Evolutionary conservation across 2,888 invertebrate species (phyloP).

Genomic region (Drosophila paracracens): DNA sequence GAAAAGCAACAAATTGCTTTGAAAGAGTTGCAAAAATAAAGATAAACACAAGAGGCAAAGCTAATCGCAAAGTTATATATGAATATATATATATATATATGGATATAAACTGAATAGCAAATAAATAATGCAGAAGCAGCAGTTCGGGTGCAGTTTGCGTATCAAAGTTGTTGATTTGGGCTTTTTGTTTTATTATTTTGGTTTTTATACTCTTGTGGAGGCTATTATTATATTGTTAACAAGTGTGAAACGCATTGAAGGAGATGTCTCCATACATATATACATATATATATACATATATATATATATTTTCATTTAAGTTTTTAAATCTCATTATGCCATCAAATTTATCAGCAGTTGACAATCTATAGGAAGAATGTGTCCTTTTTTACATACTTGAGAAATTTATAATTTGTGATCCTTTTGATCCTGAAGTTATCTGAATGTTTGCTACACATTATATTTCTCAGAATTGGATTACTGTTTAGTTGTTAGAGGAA

Average conservation of each 20-base stretch:
- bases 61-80: conserved; percentile 13
- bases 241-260: neutral
- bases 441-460: neutral
- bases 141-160: conserved; percentile 79
- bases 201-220: neutral
- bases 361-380: neutral
- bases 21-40: conserved; percentile 21
- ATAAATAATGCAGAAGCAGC: conserved; percentile 7
- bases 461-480: neutral
- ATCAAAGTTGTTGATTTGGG: conserved; percentile 36
- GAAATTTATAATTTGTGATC: neutral
- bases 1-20: conserved; percentile 59
- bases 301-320: neutral
- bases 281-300: neutral
- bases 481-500: neutral
- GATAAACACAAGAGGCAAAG: conserved; percentile 2
- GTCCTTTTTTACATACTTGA: neutral
- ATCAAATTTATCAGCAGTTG: neutral
- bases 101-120: conserved; percentile 10
- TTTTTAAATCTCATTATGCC: neutral
- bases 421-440: neutral
- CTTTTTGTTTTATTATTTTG: neutral
- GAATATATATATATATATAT: neutral
- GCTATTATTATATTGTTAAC: neutral
- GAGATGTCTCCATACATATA: neutral